A percentile compares a stretch with the other conserved stretches of the same genome.
Conservation (phyloP, 2,113 vertebrate species). For the Pogona vitticeps region DNA sequence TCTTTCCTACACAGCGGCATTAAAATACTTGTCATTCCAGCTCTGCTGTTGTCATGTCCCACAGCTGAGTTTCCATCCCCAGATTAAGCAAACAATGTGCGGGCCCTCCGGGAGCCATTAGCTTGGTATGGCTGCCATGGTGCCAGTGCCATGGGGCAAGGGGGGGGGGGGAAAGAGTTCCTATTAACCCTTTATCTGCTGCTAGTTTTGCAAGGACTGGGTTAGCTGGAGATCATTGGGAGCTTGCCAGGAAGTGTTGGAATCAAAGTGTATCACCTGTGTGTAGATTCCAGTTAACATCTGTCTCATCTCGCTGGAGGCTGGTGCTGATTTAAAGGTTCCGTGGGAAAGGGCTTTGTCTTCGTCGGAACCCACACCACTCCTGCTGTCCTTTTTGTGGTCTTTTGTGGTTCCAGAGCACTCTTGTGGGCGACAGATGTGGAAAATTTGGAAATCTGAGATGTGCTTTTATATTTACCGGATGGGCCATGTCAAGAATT, state of each 20-base stretch:
- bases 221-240: rapidly evolving
- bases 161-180: no score
- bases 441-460: constrained; percentile 23
- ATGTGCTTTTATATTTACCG: not conserved
- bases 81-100: not conserved
- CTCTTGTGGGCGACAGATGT: constrained; percentile 14
- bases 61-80: not conserved
- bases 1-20: not conserved
- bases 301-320: not conserved
- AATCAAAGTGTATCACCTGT: rapidly evolving
- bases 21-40: not conserved
- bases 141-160: rapidly evolving
- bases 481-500: not conserved
- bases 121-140: not conserved
- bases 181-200: not conserved
- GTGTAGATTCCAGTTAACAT: not conserved
- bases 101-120: not conserved
- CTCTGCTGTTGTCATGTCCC: not conserved
- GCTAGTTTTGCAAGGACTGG: rapidly evolving
- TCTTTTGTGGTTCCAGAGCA: constrained; percentile 53
- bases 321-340: constrained; percentile 33
- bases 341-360: constrained; percentile 30
- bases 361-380: constrained; percentile 36
- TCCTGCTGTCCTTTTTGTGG: constrained; percentile 24
- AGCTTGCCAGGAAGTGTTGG: not conserved